Base-by-base conservation (phyloP, 2,888 invertebrate species). In the Mycogona germanica region DNA sequence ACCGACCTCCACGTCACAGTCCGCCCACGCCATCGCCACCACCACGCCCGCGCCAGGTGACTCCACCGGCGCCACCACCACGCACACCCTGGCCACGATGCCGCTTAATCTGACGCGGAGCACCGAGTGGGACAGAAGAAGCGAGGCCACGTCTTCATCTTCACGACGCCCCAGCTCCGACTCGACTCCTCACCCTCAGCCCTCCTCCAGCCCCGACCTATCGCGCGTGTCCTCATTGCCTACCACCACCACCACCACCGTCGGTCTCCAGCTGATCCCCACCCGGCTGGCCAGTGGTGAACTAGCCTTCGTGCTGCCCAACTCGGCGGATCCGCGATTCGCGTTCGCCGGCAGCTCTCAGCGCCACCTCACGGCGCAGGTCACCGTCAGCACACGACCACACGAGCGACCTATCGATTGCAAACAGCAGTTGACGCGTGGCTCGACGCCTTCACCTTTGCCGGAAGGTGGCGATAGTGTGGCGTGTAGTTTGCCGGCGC, bases 231-330 rank as follows among this genome's bases (percentile, higher is more conserved):
- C 42, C n/a, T 5, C 6, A 32, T 26, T n/a, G 21, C 9, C n/a
- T n/a, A 28, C n/a, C 2, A 46, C 51, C 19, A 38, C 51, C n/a
- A 30, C 49, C 21, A 40, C 21, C 37, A 21, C 75, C 7, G 75
- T 75, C 59, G 78, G 78, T 17, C 74, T 81, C 1, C 80, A 79
- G 59, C 66, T 81, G 30, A 80, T 81, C 63, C 83, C 75, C 59
- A 83, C 74, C 58, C 76, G 76, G 61, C 73, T 75, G 65, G 82
- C 74, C 0, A 78, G 76, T 3, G 82, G 81, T 1, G 81, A 82
- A 64, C 68, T 82, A 41, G 81, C 81, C 0, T 70, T 81, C 19
- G 67, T 82, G 23, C 73, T 47, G 21, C 37, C 41, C n/a, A n/a
- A n/a, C n/a, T n/a, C n/a, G n/a, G n/a, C n/a, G n/a, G n/a, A n/a